Base-by-base conservation (phyloP, 2,113 vertebrate genomes). In the Laticauda colubrina region DNA sequence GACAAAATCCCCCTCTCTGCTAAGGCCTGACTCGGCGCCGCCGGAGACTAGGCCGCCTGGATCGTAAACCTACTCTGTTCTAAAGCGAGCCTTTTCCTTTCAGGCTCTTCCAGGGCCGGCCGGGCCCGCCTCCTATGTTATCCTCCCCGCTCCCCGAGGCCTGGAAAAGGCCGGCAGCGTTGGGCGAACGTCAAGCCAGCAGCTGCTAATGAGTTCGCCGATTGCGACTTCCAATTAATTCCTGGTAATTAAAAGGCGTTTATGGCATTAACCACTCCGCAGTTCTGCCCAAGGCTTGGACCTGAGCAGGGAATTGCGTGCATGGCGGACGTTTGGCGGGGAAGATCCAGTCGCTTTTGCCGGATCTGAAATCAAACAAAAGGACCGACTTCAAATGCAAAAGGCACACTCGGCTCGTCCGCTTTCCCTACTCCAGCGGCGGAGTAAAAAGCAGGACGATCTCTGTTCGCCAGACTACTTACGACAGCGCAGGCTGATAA, bases 211-310 rank as follows among this genome's bases (percentile, higher is more conserved):
- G 89, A 90, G 85, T 48, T 87, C 88, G 89, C 53, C 45, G 64
- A 15, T 57, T 1, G 51, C 39, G 55, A 21, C 43, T 54, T 15
- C 95, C 88, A 95, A 94, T 93, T 57, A 93, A 14, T 88, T 87
- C 55, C 12, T 15, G 90, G 43, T 45, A 91, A 88, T 90, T 85
- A 94, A 89, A 43, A 57, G 56, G 59, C 85, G 61, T 61, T 93
- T 92, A 57, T 87, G 90, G 85, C 75, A 93, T 96, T 94, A 95
- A 43, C 54, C 54, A 55, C 90, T 81, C 59, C 43, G 23, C n/a
- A 87, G 20, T 57, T 55, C 39, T 57, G 57, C 39, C 55, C 0
- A 2, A 85, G 15, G 87, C 69, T 20, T 9, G n/a, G 69, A 18
- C 34, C 53, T n/a, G 69, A 89, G 55, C 9, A 51, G 64, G 90